A percentile compares a stretch with the other conserved stretches of the same genome.
These are phyloP conservation scores for Oryzias javanicus DNA, from an alignment of 2,113 vertebrate genomes.

Conservation along the genomic window DNA sequence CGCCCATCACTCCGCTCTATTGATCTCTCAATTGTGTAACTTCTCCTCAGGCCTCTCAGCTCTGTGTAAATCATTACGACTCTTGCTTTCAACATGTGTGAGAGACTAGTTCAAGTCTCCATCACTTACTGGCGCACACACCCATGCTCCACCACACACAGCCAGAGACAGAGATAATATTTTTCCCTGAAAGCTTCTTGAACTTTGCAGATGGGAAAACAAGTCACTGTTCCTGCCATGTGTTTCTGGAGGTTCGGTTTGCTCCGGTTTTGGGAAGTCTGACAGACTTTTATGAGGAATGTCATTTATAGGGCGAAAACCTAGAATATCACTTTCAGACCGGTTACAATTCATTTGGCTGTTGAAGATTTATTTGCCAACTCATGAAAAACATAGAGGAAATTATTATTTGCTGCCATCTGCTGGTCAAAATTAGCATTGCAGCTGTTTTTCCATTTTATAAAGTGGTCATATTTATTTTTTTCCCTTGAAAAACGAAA, in stretches of 20 bases:
- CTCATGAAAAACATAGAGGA: neutral
- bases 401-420: slow-evolving; percentile 54
- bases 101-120: slow-evolving; percentile 24
- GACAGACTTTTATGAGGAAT: slow-evolving; percentile 13
- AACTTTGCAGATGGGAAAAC: slow-evolving; percentile 60
- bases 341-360: slow-evolving; percentile 44
- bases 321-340: slow-evolving; percentile 27
- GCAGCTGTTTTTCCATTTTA: neutral
- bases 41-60: slow-evolving; percentile 39
- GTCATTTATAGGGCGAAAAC: slow-evolving; percentile 35
- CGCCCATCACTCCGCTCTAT: slow-evolving; percentile 19
- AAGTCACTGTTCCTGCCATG: slow-evolving; percentile 38
- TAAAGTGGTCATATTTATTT: neutral
- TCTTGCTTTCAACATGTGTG: slow-evolving; percentile 34
- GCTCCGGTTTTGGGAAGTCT: slow-evolving; percentile 15
- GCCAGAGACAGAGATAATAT: slow-evolving; percentile 61
- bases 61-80: slow-evolving; percentile 24
- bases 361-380: slow-evolving; percentile 16
- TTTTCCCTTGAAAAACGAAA: too few relatives aligned
- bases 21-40: slow-evolving; percentile 45
- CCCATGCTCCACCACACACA: slow-evolving; percentile 33
- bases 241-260: slow-evolving; percentile 39
- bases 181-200: slow-evolving; percentile 57
- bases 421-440: slow-evolving; percentile 9
- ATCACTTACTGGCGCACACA: slow-evolving; percentile 18